A percentile compares a stretch with the other conserved stretches of the same genome.
These are phyloP conservation scores for Aix galericulata DNA, from an alignment of 2,113 vertebrate species.

Conservation along the genomic window DNA sequence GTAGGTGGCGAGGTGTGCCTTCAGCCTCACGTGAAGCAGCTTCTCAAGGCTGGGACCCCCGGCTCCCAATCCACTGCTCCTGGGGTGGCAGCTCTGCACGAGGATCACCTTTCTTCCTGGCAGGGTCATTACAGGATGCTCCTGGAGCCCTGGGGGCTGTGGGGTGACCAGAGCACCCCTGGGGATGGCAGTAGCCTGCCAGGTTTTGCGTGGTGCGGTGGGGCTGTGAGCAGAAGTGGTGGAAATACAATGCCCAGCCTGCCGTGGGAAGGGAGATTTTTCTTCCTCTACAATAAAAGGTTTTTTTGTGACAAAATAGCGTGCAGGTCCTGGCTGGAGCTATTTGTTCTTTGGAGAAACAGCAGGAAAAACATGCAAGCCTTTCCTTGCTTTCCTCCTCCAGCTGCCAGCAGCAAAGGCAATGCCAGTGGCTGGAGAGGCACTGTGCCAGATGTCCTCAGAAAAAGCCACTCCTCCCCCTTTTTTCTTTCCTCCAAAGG, in stretches of 20 bases:
- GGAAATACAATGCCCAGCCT: not conserved
- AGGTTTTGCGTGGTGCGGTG: not conserved
- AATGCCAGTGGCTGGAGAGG: not conserved
- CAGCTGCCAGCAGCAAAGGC: not conserved
- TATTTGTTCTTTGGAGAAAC: not conserved
- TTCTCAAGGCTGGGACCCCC: not conserved
- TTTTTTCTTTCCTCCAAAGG: not conserved
- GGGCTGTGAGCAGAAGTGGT: not conserved
- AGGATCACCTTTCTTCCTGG: not conserved
- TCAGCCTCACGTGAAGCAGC: not conserved
- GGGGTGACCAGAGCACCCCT: not conserved
- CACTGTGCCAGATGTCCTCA: not conserved
- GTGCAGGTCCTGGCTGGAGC: not conserved
- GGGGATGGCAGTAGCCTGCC: not conserved
- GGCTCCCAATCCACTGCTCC: not conserved
- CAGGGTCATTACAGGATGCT: too few species aligned
- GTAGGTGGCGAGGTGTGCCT: not conserved
- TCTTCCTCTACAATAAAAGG: not conserved
- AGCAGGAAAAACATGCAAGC: not conserved
- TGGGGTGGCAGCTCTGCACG: accelerated
- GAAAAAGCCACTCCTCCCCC: not conserved
- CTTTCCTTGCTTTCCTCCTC: not conserved
- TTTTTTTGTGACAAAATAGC: not conserved
- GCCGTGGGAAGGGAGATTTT: not conserved
- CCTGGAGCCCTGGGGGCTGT: too few species aligned